Evolutionary conservation across 2,888 invertebrate genomes (phyloP), one percentile per base, ranked within the genome.

Genomic region (Spodoptera exigua): DNA sequence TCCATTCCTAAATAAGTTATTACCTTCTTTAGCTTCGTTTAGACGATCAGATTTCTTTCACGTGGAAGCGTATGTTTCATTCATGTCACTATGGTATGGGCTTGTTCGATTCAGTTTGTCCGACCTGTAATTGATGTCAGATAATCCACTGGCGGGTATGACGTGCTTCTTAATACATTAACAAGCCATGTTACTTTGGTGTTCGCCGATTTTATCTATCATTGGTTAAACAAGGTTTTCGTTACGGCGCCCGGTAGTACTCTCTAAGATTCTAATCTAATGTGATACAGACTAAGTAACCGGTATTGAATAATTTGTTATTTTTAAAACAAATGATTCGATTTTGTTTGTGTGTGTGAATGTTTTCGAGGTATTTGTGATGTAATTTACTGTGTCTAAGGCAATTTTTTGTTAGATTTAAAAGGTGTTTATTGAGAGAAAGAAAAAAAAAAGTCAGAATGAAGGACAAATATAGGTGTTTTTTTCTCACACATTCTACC

Each of bases 101-200:
- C 66, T 68, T 76, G 61, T 76, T 61, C 17, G 67, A 69, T 73
- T 75, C 66, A 75, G 73, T 75, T 67, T 35, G 76, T 72, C 62
- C 61, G 65, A 80, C 77, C 79, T 80, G 74, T 81, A 77, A 75
- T 73, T 71, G 80, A 77, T 76, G 76, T 71, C 53, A 77, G 77
- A 79, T 81, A 80, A 75, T 73, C 69, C 53, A 59, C 75, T 59
- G 61, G 70, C 66, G 67, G 76, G 61, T 67, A 76, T 75, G 76
- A 78, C 78, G 61, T 75, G 60, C 66, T 57, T 73, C 73, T 63
- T 78, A 65, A 70, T 78, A 73, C 66, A 78, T 78, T 75, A 67
- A 73, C 59, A 44, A 72, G 64, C 78, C 70, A 72, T 64, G 67
- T 67, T 65, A 65, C 72, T 66, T 74, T 74, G 56, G 64, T 74